phyloP scores from a whole-genome alignment of 2,888 invertebrate species.

The Timandra comae region DNA sequence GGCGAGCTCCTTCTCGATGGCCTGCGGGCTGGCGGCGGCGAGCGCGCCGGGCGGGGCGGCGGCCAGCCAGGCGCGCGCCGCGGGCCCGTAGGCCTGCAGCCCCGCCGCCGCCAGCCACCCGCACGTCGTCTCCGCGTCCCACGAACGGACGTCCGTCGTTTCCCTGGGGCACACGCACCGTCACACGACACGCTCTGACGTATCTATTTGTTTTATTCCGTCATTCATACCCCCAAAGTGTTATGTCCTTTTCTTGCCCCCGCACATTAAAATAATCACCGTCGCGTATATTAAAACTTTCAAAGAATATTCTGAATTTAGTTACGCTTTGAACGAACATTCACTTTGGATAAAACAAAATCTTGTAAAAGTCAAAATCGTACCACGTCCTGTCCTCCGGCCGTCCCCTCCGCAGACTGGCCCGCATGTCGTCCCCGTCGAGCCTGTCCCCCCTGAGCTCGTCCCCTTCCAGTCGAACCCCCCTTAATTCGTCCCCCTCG shows the following conservation, averaged over 20 bases:
- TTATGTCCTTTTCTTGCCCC: not conserved
- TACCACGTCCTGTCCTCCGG: constrained; percentile 60
- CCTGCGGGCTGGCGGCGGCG: constrained; percentile 84
- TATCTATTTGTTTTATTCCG: too few species aligned
- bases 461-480: constrained; percentile 83
- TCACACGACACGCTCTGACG: too few species aligned
- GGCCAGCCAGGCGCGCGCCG: constrained; percentile 79
- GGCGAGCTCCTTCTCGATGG: constrained; percentile 92
- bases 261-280: too few species aligned
- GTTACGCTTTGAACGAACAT: not conserved
- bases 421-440: constrained; percentile 51
- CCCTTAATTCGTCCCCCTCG: too few species aligned
- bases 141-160: constrained; percentile 85
- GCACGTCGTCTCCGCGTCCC: constrained; percentile 88
- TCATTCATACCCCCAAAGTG: not conserved
- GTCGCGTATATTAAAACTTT: too few species aligned
- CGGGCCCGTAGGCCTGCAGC: constrained; percentile 84
- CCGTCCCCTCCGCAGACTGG: constrained; percentile 84
- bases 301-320: too few species aligned
- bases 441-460: too few species aligned
- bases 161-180: constrained; percentile 57
- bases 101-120: constrained; percentile 92
- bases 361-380: constrained; percentile 31
- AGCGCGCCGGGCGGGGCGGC: constrained; percentile 79
- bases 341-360: not conserved